Conservation (phyloP, 2,888 invertebrate genomes). For the Polydrusus cervinus region DNA sequence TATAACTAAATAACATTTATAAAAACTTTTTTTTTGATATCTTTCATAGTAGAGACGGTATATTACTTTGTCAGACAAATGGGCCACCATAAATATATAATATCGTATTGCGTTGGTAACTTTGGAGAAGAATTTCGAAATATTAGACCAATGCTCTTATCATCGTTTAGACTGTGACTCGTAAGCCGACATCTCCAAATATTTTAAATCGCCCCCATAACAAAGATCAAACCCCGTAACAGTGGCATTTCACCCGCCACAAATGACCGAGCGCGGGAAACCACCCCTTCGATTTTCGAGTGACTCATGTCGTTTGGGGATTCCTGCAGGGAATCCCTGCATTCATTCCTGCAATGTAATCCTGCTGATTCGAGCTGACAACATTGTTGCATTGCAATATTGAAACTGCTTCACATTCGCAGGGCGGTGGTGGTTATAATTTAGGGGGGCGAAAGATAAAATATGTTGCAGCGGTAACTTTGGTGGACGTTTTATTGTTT, state of each 20-base stretch:
- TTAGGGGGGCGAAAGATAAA: constrained; percentile 24
- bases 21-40: too few species aligned
- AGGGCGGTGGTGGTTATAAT: neutral
- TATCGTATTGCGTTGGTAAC: too few species aligned
- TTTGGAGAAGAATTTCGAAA: too few species aligned
- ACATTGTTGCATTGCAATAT: constrained; percentile 58
- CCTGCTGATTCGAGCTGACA: constrained; percentile 40
- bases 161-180: too few species aligned
- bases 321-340: constrained; percentile 67
- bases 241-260: constrained; percentile 44
- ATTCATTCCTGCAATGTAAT: constrained; percentile 51
- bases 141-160: too few species aligned
- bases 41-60: too few species aligned
- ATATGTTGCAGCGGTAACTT: constrained; percentile 13
- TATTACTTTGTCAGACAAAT: too few species aligned
- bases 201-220: constrained; percentile 24
- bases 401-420: constrained; percentile 53
- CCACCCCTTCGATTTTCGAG: constrained; percentile 66
- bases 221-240: too few species aligned
- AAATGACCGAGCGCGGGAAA: constrained; percentile 55
- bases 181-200: too few species aligned
- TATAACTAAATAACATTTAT: too few species aligned
- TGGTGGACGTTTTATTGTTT: neutral
- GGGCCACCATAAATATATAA: too few species aligned
- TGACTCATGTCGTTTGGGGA: constrained; percentile 68